A percentile compares a stretch with the other conserved stretches of the same genome.
Conservation (phyloP, 2,113 vertebrate species). For the Albula goreensis region DNA sequence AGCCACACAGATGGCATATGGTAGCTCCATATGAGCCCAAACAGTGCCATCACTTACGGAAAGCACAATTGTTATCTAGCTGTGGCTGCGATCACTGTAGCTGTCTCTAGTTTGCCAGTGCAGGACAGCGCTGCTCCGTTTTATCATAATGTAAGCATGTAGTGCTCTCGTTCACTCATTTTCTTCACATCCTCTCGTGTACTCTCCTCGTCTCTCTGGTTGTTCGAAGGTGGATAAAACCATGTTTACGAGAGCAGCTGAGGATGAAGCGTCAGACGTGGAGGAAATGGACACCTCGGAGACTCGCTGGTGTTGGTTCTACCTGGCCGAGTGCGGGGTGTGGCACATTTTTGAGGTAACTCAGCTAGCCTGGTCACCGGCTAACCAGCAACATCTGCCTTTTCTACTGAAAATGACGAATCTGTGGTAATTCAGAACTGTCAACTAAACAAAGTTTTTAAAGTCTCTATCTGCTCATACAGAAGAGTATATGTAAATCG, state of each 20-base stretch:
- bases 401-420: not conserved
- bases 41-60: no score
- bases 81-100: no score
- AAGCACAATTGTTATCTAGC: no score
- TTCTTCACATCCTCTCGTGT: not conserved
- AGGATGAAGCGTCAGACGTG: slow-evolving; percentile 64
- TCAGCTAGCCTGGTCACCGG: not conserved
- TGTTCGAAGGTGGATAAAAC: slow-evolving; percentile 25
- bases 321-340: slow-evolving; percentile 91
- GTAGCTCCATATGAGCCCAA: no score
- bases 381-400: not conserved
- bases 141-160: no score
- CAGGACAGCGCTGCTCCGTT: no score
- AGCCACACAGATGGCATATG: no score
- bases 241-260: slow-evolving; percentile 63
- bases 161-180: not conserved
- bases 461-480: no score
- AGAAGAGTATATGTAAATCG: no score
- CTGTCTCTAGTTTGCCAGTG: no score
- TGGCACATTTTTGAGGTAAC: slow-evolving; percentile 98
- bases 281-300: slow-evolving; percentile 95
- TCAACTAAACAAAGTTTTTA: no score
- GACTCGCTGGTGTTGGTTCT: slow-evolving; percentile 94
- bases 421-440: no score
- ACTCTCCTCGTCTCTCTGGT: not conserved